A percentile compares a stretch with the other conserved stretches of the same genome.
phyloP scores from a whole-genome alignment of 2,888 invertebrate genomes.

The Aelia acuminata region DNA sequence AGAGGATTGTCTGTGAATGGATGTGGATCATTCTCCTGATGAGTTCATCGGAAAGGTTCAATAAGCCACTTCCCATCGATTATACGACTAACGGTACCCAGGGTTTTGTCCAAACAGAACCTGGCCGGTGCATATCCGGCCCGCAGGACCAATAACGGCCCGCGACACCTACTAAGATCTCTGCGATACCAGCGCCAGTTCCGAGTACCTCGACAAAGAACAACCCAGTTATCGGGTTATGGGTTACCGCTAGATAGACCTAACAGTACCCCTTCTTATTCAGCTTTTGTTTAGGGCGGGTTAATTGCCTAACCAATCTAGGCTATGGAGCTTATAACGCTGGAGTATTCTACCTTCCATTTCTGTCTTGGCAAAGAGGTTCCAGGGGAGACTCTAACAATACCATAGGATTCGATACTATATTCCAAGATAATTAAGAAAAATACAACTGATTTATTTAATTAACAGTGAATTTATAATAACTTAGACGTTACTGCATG shows the following conservation, averaged over 20 bases:
- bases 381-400: too few species aligned
- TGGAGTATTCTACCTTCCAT: slow-evolving; percentile 2
- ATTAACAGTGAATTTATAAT: too few species aligned
- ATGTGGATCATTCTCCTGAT: slow-evolving; percentile 39
- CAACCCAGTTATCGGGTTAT: slow-evolving; percentile 42
- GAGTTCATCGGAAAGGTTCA: slow-evolving; percentile 30
- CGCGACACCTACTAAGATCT: slow-evolving; percentile 40
- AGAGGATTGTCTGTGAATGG: slow-evolving; percentile 31
- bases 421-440: too few species aligned
- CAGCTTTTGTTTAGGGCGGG: slow-evolving; percentile 40
- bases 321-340: background rate
- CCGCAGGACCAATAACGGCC: slow-evolving; percentile 38
- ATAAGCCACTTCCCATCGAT: slow-evolving; percentile 39
- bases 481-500: too few species aligned
- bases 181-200: slow-evolving; percentile 4
- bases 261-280: slow-evolving; percentile 31
- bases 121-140: slow-evolving; percentile 39
- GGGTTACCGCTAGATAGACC: slow-evolving; percentile 31
- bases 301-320: slow-evolving; percentile 24
- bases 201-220: slow-evolving; percentile 2
- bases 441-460: too few species aligned
- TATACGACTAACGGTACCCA: slow-evolving; percentile 35
- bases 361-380: background rate
- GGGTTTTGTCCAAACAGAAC: slow-evolving; percentile 25
- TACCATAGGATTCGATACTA: too few species aligned